These are phyloP conservation scores for Agonum fuliginosum DNA, from an alignment of 2,888 invertebrate species.

Conservation along the genomic window DNA sequence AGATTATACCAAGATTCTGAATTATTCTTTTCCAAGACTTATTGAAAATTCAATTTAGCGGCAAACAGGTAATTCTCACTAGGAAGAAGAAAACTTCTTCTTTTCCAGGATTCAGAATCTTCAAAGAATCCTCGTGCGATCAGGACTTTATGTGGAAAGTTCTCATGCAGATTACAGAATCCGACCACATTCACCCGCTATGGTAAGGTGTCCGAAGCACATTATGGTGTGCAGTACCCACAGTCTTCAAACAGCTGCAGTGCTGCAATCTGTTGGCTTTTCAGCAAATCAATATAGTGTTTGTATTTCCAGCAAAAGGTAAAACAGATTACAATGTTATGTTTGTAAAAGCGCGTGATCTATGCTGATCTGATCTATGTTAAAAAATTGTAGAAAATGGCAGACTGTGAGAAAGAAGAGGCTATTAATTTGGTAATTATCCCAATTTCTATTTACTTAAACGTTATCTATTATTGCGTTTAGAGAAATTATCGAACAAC, in stretches of 20 bases:
- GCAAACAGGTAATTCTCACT: no score
- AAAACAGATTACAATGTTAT: conserved; percentile 1
- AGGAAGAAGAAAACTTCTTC: no score
- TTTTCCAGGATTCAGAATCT: no score
- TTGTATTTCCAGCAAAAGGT: background rate
- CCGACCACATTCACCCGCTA: no score
- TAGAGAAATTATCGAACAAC: conserved; percentile 1
- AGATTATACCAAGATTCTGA: no score
- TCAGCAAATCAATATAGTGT: background rate
- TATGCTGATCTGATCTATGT: conserved; percentile 7
- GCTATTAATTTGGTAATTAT: conserved; percentile 81
- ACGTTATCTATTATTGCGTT: conserved; percentile 62
- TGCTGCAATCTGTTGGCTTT: background rate
- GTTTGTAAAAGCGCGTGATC: background rate
- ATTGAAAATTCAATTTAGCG: no score
- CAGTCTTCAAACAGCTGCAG: background rate
- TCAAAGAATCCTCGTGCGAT: no score
- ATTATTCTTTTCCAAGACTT: no score
- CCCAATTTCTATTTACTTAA: conserved; percentile 36
- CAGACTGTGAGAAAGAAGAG: conserved; percentile 89
- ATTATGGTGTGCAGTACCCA: no score
- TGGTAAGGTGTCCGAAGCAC: background rate
- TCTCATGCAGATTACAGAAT: no score
- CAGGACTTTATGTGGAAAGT: no score
- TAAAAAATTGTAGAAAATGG: conserved; percentile 72